These are phyloP conservation scores for Polydrusus pterygomalis DNA, from an alignment of 2,888 invertebrate species.

Conservation along the genomic window DNA sequence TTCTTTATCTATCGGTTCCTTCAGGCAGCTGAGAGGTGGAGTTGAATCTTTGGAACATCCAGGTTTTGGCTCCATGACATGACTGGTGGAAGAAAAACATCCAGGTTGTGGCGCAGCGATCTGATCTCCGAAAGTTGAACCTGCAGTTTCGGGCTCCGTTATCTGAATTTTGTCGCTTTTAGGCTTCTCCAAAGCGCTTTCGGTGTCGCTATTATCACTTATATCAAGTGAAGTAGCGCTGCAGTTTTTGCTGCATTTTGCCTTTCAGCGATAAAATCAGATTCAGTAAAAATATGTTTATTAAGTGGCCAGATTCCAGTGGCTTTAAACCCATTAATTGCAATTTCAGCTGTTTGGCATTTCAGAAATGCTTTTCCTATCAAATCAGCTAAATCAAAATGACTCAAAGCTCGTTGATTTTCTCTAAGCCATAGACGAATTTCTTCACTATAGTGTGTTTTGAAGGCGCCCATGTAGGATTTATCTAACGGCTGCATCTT, in stretches of 20 bases:
- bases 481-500: constrained; percentile 63
- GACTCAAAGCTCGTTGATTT: constrained; percentile 25
- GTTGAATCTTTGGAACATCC: too few relatives aligned
- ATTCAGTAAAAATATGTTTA: constrained; percentile 57
- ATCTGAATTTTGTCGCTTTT: background rate
- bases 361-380: constrained; percentile 47
- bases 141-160: background rate
- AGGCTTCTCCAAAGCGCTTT: too few relatives aligned
- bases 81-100: too few relatives aligned
- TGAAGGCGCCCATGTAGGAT: constrained; percentile 55
- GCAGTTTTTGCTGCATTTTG: constrained; percentile 3
- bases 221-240: background rate
- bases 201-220: too few relatives aligned
- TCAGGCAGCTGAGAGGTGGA: too few relatives aligned
- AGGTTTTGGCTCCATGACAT: too few relatives aligned
- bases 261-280: constrained; percentile 39
- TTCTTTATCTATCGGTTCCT: too few relatives aligned
- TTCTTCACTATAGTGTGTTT: constrained; percentile 63
- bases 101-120: too few relatives aligned
- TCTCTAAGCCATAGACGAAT: constrained; percentile 21
- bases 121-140: too few relatives aligned
- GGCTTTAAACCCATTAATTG: constrained; percentile 45
- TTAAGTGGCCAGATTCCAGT: constrained; percentile 61
- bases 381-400: constrained; percentile 41
- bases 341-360: constrained; percentile 33